Conservation (phyloP, 2,113 vertebrate genomes). For the Odontesthes bonariensis region DNA sequence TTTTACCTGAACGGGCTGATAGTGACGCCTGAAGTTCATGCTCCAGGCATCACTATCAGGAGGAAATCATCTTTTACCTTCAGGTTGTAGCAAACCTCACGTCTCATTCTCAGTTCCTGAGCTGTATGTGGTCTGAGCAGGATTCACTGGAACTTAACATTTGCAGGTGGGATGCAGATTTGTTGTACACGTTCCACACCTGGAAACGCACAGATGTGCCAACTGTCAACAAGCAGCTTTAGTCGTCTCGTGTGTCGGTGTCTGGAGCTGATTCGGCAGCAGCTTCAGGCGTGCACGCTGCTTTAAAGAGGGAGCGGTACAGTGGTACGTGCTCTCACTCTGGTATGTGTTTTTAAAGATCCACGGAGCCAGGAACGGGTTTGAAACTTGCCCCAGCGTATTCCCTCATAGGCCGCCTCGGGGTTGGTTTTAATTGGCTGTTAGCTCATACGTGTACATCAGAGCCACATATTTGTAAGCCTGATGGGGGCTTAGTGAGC, state of each 20-base stretch:
- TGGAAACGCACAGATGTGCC: neutral
- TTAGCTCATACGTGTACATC: no score
- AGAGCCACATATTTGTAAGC: no score
- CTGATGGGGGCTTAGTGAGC: no score
- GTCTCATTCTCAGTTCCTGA: neutral
- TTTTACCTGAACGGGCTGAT: no score
- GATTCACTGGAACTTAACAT: no score
- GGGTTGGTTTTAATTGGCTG: constrained; percentile 1
- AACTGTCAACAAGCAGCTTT: neutral
- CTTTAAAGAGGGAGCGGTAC: constrained; percentile 11
- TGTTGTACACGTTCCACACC: no score
- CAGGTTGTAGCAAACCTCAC: neutral
- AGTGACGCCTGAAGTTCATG: no score
- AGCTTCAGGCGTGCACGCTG: neutral
- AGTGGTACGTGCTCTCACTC: neutral
- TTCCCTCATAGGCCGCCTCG: constrained; percentile 1
- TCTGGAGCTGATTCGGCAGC: no score
- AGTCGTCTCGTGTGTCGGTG: no score
- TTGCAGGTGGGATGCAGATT: no score
- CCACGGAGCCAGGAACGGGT: constrained; percentile 11
- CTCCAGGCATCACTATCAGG: no score
- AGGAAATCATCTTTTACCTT: neutral
- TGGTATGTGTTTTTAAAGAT: constrained; percentile 54
- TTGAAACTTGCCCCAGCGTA: constrained; percentile 47
- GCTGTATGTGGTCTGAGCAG: no score